Evolutionary conservation across 2,888 invertebrate genomes (phyloP).

Genomic region (Agriopis aurantiaria): DNA sequence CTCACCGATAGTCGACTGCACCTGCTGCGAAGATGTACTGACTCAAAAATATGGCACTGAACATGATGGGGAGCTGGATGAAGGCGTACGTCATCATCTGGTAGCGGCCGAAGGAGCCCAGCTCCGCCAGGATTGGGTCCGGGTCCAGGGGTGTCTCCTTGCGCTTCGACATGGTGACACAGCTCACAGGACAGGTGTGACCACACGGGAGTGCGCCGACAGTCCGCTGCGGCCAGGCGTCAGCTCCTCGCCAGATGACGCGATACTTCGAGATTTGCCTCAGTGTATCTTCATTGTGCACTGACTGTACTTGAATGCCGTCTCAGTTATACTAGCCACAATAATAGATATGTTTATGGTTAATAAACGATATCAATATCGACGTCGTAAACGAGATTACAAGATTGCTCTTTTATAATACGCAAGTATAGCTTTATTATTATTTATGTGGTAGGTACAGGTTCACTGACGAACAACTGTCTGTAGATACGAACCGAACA

Average conservation of each 20-base stretch:
- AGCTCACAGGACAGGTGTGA: background rate
- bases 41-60: constrained; percentile 67
- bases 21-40: constrained; percentile 76
- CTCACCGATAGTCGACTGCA: constrained; percentile 53
- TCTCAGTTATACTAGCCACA: too few relatives aligned
- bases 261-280: too few relatives aligned
- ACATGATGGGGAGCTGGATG: constrained; percentile 69
- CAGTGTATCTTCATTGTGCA: too few relatives aligned
- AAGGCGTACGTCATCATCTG: constrained; percentile 65
- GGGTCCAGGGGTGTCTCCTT: constrained; percentile 47
- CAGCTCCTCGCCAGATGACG: background rate
- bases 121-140: constrained; percentile 59
- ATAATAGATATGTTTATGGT: too few relatives aligned
- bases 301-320: too few relatives aligned
- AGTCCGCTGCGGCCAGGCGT: background rate
- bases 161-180: constrained; percentile 6
- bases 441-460: too few relatives aligned
- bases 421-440: too few relatives aligned
- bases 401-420: too few relatives aligned
- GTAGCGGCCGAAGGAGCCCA: constrained; percentile 67
- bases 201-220: background rate
- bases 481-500: too few relatives aligned
- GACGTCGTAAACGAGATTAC: too few relatives aligned
- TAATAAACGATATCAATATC: too few relatives aligned
- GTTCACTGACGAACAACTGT: too few relatives aligned